Percentiles rank a stretch among this genome's conserved stretches.
Conservation (phyloP, 2,797 vertebrate species). For the Buphagus erythrorhynchus region DNA sequence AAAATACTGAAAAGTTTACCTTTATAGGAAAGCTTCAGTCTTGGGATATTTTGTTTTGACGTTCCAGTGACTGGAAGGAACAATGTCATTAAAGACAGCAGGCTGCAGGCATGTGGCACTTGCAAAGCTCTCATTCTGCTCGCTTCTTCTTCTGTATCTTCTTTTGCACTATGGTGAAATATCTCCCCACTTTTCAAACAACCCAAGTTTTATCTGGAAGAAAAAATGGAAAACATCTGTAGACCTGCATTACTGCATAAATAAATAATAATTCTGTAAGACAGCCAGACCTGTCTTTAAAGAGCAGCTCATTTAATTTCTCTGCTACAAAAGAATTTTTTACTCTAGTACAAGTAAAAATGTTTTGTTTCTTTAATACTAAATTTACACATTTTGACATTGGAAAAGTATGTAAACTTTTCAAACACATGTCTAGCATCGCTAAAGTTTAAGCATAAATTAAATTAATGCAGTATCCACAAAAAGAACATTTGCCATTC, state of each 20-base stretch:
- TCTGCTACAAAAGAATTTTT: background rate
- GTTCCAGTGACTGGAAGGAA: constrained; percentile 80
- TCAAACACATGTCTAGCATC: background rate
- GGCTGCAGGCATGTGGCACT: constrained; percentile 66
- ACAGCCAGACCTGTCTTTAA: background rate
- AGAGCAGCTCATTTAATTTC: background rate
- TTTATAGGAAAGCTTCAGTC: constrained; percentile 92
- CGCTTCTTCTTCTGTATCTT: constrained; percentile 36
- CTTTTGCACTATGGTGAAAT: constrained; percentile 44
- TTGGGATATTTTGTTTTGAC: constrained; percentile 89
- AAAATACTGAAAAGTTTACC: constrained; percentile 81
- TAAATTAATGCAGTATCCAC: background rate
- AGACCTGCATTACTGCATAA: background rate
- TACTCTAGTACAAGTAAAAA: background rate
- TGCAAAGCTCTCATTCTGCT: constrained; percentile 70
- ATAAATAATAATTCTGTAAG: background rate
- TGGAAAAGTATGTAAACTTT: background rate
- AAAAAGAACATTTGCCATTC: background rate
- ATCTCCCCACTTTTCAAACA: background rate
- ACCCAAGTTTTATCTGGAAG: constrained; percentile 60
- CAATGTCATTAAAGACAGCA: constrained; percentile 79
- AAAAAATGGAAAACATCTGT: constrained; percentile 23
- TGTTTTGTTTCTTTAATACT: background rate
- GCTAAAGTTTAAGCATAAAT: background rate
- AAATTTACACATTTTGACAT: background rate